Evolutionary conservation across 2,797 vertebrate genomes (phyloP).

Genomic region (Brachyrhaphis roseni): DNA sequence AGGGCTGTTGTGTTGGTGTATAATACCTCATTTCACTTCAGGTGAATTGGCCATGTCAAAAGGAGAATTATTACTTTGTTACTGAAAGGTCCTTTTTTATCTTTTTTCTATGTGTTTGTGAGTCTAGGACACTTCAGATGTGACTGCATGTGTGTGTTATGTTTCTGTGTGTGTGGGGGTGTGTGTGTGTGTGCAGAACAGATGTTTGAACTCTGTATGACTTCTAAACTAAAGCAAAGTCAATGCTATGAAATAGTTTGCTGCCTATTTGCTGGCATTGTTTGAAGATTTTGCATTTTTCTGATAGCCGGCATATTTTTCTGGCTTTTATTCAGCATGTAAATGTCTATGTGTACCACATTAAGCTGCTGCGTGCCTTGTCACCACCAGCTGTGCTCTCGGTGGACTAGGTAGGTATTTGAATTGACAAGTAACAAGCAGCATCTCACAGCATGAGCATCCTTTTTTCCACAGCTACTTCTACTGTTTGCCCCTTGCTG

Average conservation of each 20-base stretch:
- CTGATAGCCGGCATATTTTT: slow-evolving; percentile 17
- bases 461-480: slow-evolving; percentile 29
- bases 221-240: slow-evolving; percentile 28
- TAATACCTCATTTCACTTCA: slow-evolving; percentile 57
- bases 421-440: slow-evolving; percentile 58
- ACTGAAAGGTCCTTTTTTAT: slow-evolving; percentile 30
- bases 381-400: slow-evolving; percentile 44
- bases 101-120: slow-evolving; percentile 15
- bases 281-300: slow-evolving; percentile 9
- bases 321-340: slow-evolving; percentile 9
- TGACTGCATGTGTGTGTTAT: slow-evolving; percentile 5
- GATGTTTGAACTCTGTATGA: slow-evolving; percentile 40
- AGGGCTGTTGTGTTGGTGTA: slow-evolving; percentile 33
- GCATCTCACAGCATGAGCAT: slow-evolving; percentile 38
- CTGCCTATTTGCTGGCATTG: slow-evolving; percentile 37
- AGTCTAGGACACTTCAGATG: not conserved
- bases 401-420: slow-evolving; percentile 52
- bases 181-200: slow-evolving; percentile 29
- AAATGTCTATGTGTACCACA: slow-evolving; percentile 27
- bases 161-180: too few species aligned
- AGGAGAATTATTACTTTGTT: slow-evolving; percentile 57
- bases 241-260: slow-evolving; percentile 33
- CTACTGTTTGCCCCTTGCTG: slow-evolving; percentile 33
- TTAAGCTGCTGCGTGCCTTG: slow-evolving; percentile 22
- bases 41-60: slow-evolving; percentile 55